These are phyloP conservation scores for Ornithoptera priamus DNA, from an alignment of 2,888 invertebrate genomes.

Conservation along the genomic window DNA sequence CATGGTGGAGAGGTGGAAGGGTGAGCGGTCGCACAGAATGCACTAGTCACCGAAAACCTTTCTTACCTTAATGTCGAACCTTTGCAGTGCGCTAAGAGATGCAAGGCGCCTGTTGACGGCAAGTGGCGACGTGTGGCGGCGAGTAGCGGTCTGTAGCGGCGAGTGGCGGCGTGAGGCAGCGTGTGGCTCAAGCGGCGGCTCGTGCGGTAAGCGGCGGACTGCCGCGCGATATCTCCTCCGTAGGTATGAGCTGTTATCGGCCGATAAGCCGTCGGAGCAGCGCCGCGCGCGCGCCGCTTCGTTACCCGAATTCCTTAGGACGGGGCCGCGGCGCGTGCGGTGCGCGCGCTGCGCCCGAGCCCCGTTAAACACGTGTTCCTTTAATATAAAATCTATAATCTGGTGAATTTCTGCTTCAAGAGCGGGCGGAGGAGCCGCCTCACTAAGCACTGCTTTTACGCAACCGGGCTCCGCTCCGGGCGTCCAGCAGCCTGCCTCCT, in stretches of 20 bases:
- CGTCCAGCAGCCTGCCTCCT: too few species aligned
- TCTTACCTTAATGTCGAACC: not conserved
- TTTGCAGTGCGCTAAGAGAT: not conserved
- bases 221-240: constrained; percentile 9
- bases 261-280: not conserved
- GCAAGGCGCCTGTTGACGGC: not conserved
- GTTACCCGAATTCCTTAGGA: not conserved
- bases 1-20: too few species aligned
- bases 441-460: too few species aligned
- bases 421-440: too few species aligned
- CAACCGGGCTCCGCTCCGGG: too few species aligned
- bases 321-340: not conserved
- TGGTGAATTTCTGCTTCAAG: too few species aligned
- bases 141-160: not conserved
- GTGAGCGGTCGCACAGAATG: too few species aligned
- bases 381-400: too few species aligned
- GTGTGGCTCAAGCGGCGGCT: not conserved
- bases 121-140: not conserved
- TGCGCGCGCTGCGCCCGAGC: too few species aligned
- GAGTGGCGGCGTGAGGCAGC: not conserved
- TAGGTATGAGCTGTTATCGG: not conserved
- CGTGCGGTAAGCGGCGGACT: not conserved
- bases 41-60: not conserved
- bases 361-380: too few species aligned
- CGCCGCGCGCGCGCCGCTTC: not conserved